phyloP scores from a whole-genome alignment of 2,888 invertebrate species.

The Rhagonycha lutea region DNA sequence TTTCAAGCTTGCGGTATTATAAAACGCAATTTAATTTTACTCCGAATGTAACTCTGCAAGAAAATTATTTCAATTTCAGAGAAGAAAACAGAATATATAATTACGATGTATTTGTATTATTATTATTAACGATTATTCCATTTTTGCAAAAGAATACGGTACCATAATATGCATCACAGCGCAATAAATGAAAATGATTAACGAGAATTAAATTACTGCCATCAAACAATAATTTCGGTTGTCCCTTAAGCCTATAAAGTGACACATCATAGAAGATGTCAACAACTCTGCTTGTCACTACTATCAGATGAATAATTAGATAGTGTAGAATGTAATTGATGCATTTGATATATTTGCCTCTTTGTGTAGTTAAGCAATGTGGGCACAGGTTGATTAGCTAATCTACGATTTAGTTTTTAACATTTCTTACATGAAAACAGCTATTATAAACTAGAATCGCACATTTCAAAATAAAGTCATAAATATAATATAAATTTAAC shows the following conservation, averaged over 20 bases:
- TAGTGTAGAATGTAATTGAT: neutral
- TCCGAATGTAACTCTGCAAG: neutral
- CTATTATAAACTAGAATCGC: too few relatives aligned
- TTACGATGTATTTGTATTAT: neutral
- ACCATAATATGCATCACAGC: neutral
- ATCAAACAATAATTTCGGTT: neutral
- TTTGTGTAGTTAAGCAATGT: too few relatives aligned
- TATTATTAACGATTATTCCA: neutral
- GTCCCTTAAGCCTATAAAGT: neutral
- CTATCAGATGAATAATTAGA: neutral
- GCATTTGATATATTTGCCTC: too few relatives aligned
- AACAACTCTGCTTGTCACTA: neutral
- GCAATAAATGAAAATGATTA: neutral
- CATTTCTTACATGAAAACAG: too few relatives aligned
- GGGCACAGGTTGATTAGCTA: too few relatives aligned
- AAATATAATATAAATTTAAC: too few relatives aligned
- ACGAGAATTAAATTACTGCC: neutral
- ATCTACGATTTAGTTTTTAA: too few relatives aligned
- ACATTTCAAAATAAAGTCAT: too few relatives aligned
- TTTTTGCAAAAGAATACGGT: neutral
- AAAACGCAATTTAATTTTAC: neutral
- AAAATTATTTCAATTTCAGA: neutral
- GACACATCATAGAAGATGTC: neutral
- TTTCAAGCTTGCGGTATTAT: neutral
- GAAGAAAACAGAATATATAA: neutral